Evolutionary conservation across 2,113 vertebrate genomes (phyloP), one percentile per base, ranked within the genome.

Genomic region (Pantherophis guttatus): DNA sequence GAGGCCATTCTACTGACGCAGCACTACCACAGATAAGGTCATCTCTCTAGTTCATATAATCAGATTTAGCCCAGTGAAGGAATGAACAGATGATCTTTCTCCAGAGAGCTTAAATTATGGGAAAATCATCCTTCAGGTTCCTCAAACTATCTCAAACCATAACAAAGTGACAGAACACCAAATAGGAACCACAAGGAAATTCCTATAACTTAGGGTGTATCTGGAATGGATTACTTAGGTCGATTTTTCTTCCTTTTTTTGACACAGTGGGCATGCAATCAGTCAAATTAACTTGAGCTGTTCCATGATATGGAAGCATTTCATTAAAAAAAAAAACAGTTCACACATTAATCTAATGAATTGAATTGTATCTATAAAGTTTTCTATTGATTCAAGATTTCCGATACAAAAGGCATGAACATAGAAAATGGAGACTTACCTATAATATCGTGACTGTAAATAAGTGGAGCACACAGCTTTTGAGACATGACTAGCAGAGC

Each of bases 381-480:
- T 44, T 44, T 44, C 33, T 9, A 81, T 10, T 44, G 7, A 9
- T 44, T 81, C 33, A 44, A 81, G 75, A 62, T 13, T 17, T 87
- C 24, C 8, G 29, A 39, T 53, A 44, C 44, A 85, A 90, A 52
- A 24, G 1, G 17, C 29, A 0, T 29, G 0, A 0, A 0, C 53
- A 75, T 13, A 85, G 2, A 0, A 1, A 53, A 59, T 1, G n/a
- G 10, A 57, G 0, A 95, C 98, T 98, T 94, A 99, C 99, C 99
- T 98, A 98, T 99, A 99, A 96, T 99, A 99, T 54, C 99, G 98
- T 0, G 99, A 99, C 98, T 99, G 99, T 95, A 99, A 95, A 92
- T 99, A 99, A 29, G 99, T 99, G 59, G 99, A 99, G 96, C 99
- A 99, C 86, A 99, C 99, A 0, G 99, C 99, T 97, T 99, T 99